Evolutionary conservation across 2,888 invertebrate species (phyloP), one percentile per base, ranked within the genome.

Genomic region (Nomada ferruginata): DNA sequence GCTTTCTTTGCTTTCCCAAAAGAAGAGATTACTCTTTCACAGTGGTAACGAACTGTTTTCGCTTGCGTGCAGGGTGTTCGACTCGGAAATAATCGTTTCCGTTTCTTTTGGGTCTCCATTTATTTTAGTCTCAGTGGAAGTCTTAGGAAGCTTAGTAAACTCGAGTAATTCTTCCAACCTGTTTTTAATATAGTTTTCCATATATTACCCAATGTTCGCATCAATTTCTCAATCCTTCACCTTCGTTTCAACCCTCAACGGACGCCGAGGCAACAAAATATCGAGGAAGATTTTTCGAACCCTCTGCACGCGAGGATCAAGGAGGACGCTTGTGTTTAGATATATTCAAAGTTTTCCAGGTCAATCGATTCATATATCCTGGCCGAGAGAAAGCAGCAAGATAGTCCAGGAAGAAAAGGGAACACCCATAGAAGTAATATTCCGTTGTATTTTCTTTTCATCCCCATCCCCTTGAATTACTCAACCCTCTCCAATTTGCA

Each of bases 1-100:
- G 71, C 61, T 78, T 81, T 70, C 65, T 61, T 77, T 73, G 23
- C 60, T 75, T 78, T 76, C 78, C 52, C 50, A 63, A 60, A 75
- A 73, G 47, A 68, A 78, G 42, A n/a, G 53, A 55, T 76, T 76
- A 76, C 71, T 81, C 78, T 81, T 74, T 77, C 44, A 59, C 68
- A 78, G 53, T 60, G 71, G 55, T 61, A 71, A 85, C 74, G 78
- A 83, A 73, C 61, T 72, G 69, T 74, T 61, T 52, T 53, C 29
- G 23, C 29, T 68, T 20, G 66, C 65, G 53, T 78, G 83, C 76
- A 65, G 53, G 70, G 70, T 81, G 83, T 76, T 66, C 81, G 70
- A n/a, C 47, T 57, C 11, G 47, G 20, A 42, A 18, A 13, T 15
- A 55, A 42, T 42, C 65, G 55, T 13, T 4, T 13, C 23, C 47